These are phyloP conservation scores for Chunga burmeisteri DNA, from an alignment of 2,113 vertebrate species.

Conservation along the genomic window DNA sequence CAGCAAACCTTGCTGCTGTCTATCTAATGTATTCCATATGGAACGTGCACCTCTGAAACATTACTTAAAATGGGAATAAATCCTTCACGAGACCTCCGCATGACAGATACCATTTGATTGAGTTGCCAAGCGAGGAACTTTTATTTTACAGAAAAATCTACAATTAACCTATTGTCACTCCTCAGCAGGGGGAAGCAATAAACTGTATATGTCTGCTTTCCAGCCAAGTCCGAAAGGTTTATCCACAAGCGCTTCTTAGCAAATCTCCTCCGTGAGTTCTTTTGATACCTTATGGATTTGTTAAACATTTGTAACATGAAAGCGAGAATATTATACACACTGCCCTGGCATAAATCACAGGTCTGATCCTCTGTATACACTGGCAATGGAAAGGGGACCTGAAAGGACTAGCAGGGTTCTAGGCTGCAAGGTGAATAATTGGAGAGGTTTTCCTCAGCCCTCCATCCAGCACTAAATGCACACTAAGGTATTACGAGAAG, in stretches of 20 bases:
- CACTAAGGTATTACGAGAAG: not conserved
- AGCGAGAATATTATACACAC: slow-evolving; percentile 34
- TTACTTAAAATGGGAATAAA: slow-evolving; percentile 78
- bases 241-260: not conserved
- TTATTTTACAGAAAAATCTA: slow-evolving; percentile 52
- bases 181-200: slow-evolving; percentile 23
- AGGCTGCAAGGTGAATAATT: slow-evolving; percentile 26
- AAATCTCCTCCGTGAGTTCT: slow-evolving; percentile 22
- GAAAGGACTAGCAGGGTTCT: slow-evolving; percentile 3
- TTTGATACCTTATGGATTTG: slow-evolving; percentile 54
- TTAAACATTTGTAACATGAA: slow-evolving; percentile 65
- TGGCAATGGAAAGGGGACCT: not conserved
- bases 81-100: slow-evolving; percentile 20
- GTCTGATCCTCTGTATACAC: slow-evolving; percentile 26
- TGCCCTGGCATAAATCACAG: slow-evolving; percentile 47
- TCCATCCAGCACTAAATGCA: not conserved
- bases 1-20: slow-evolving; percentile 1
- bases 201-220: slow-evolving; percentile 56
- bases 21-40: slow-evolving; percentile 44
- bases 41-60: slow-evolving; percentile 41
- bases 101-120: slow-evolving; percentile 37
- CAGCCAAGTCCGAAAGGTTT: slow-evolving; percentile 10
- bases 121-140: slow-evolving; percentile 41
- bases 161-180: slow-evolving; percentile 53
- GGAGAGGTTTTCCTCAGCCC: not conserved